Conservation (phyloP, 37 sponge, comb jelly and placozoan species). For the Mnemiopsis leidyi region DNA sequence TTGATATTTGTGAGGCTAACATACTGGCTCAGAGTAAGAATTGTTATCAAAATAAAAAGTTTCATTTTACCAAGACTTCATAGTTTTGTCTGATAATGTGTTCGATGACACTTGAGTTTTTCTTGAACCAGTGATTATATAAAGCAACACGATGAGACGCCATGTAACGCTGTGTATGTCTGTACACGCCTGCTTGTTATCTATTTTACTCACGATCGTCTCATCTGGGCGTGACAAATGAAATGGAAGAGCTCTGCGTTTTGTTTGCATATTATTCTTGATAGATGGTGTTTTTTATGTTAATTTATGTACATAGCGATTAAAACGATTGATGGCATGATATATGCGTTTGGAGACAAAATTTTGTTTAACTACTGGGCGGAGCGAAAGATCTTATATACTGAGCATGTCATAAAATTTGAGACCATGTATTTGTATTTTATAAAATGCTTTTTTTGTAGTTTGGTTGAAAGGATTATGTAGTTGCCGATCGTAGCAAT, state of each 20-base stretch:
- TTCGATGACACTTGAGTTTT: too few species aligned
- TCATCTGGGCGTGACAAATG: not conserved
- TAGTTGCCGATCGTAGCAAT: not conserved
- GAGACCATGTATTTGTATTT: slow-evolving; percentile 59
- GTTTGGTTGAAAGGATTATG: not conserved
- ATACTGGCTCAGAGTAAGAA: too few species aligned
- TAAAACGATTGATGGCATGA: slow-evolving; percentile 57
- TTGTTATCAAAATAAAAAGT: too few species aligned
- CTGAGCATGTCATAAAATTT: slow-evolving; percentile 41
- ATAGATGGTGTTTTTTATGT: slow-evolving; percentile 65
- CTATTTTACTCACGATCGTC: not conserved
- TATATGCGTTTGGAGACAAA: not conserved
- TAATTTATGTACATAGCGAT: slow-evolving; percentile 66
- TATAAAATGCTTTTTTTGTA: slow-evolving; percentile 50
- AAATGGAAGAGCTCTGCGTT: not conserved
- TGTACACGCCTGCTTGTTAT: not conserved
- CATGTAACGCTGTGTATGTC: not conserved
- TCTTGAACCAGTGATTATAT: too few species aligned
- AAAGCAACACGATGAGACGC: too few species aligned
- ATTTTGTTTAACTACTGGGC: not conserved
- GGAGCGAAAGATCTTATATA: not conserved
- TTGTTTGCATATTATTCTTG: not conserved
- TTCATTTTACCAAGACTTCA: too few species aligned
- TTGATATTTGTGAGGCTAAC: too few species aligned
- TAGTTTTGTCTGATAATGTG: too few species aligned